Evolutionary conservation across 2,888 invertebrate genomes (phyloP).

Genomic region (Drepana falcataria): DNA sequence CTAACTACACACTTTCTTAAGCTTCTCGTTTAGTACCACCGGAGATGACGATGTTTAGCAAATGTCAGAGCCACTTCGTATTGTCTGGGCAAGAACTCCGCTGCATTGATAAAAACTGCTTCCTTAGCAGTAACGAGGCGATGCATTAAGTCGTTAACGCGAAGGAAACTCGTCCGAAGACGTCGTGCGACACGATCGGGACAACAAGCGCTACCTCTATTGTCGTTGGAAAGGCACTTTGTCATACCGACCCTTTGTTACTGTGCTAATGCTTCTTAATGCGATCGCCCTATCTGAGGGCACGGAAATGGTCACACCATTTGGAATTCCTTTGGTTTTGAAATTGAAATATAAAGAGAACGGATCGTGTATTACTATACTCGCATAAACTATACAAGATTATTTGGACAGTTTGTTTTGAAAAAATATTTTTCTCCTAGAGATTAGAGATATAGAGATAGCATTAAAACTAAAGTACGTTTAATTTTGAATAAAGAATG

Average conservation of each 20-base stretch:
- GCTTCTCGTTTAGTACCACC: no score
- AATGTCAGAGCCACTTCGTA: no score
- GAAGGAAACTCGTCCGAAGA: slow-evolving; percentile 32
- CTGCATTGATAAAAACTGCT: slow-evolving; percentile 7
- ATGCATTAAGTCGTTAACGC: slow-evolving; percentile 64
- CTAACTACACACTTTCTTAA: no score
- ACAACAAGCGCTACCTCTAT: slow-evolving; percentile 42
- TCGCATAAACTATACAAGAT: no score
- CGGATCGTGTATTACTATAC: no score
- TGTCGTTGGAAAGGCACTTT: slow-evolving; percentile 57
- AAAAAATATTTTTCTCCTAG: no score
- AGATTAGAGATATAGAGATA: no score
- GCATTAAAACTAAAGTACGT: no score
- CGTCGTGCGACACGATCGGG: slow-evolving; percentile 16
- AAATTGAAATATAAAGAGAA: background rate
- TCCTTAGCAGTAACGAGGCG: slow-evolving; percentile 40
- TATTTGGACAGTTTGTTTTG: no score
- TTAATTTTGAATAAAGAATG: no score
- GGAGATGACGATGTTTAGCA: no score
- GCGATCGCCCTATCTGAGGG: slow-evolving; percentile 41
- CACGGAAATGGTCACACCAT: slow-evolving; percentile 46
- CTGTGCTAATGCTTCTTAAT: slow-evolving; percentile 62
- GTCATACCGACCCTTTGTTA: slow-evolving; percentile 62
- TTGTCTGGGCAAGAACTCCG: background rate
- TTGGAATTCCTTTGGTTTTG: slow-evolving; percentile 25